phyloP scores from a whole-genome alignment of 2,888 invertebrate species.

The Gibbula magus region DNA sequence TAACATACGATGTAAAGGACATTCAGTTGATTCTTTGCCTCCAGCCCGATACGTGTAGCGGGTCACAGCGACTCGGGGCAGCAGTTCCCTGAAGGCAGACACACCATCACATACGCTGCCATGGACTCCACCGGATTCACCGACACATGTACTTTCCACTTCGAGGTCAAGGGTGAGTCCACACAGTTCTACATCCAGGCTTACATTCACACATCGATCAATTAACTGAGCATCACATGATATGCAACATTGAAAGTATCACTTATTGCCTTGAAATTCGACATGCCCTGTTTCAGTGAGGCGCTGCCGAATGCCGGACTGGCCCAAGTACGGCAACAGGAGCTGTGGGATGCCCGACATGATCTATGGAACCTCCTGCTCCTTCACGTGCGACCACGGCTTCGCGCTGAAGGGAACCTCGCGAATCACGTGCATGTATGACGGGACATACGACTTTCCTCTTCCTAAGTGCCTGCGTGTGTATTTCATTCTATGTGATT shows the following conservation, averaged over 20 bases:
- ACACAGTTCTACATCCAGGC: too few species aligned
- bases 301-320: not conserved
- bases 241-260: too few species aligned
- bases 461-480: not conserved
- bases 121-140: constrained; percentile 7
- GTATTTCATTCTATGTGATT: too few species aligned
- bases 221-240: too few species aligned
- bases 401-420: not conserved
- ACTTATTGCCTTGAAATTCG: too few species aligned
- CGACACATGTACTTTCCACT: not conserved
- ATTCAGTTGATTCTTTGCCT: not conserved
- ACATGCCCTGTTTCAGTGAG: not conserved
- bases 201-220: too few species aligned
- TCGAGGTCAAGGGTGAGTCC: not conserved
- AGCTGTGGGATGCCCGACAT: not conserved
- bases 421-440: not conserved
- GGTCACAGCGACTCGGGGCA: not conserved
- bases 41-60: not conserved
- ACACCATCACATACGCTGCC: constrained; percentile 10
- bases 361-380: constrained; percentile 1
- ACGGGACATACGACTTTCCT: not conserved
- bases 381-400: not conserved
- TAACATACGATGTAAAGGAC: not conserved
- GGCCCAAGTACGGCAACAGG: not conserved
- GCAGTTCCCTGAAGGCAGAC: not conserved